Evolutionary conservation across 2,797 vertebrate genomes (phyloP).

Genomic region (Neostethus bicornis): DNA sequence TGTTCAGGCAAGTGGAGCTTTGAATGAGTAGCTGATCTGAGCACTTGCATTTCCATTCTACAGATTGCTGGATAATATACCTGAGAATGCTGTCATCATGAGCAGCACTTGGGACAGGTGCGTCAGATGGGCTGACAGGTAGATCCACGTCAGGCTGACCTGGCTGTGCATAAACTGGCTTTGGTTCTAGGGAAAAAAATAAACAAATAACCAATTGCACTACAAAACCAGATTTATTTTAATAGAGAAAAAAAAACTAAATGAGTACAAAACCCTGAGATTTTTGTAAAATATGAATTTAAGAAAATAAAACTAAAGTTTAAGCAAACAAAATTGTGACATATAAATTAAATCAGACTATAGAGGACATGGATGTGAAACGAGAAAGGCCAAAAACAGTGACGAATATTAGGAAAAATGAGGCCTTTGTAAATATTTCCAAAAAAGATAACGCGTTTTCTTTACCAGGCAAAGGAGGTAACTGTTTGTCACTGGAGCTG

Average conservation of each 20-base stretch:
- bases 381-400: background rate
- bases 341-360: background rate
- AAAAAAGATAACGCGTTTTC: background rate
- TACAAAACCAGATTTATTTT: background rate
- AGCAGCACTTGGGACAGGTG: conserved; percentile 88
- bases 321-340: background rate
- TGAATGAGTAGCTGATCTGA: conserved; percentile 1
- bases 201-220: background rate
- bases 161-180: conserved; percentile 95
- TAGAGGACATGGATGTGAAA: background rate
- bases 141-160: conserved; percentile 98
- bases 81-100: conserved; percentile 96
- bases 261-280: background rate
- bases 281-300: background rate
- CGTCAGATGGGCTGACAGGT: conserved; percentile 95
- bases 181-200: conserved; percentile 85
- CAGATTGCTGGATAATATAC: conserved; percentile 61
- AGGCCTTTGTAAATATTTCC: background rate
- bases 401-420: background rate
- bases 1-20: conserved; percentile 1
- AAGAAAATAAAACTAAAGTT: background rate
- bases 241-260: background rate
- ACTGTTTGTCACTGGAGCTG: conserved; percentile 84
- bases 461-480: conserved; percentile 92
- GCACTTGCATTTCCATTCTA: background rate